A percentile compares a stretch with the other conserved stretches of the same genome.
These are phyloP conservation scores for Sinelater perroti DNA, from an alignment of 2,888 invertebrate species.

Conservation along the genomic window DNA sequence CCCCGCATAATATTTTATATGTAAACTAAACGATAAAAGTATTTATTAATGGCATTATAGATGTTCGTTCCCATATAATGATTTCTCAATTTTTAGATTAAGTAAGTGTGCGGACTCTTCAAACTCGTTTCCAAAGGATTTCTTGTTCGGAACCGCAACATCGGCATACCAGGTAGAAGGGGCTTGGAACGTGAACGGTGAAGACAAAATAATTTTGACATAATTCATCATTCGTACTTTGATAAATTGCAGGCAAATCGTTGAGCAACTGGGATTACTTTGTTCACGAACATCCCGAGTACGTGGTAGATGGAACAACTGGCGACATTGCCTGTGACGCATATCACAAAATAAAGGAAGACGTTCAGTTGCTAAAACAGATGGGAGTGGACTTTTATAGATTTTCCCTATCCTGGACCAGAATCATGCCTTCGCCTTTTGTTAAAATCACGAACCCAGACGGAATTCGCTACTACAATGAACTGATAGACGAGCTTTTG, in stretches of 20 bases:
- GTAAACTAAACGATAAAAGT: too few species aligned
- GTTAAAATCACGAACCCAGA: constrained; percentile 71
- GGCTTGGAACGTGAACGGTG: constrained; percentile 61
- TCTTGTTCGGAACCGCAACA: constrained; percentile 67
- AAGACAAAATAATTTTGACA: background rate
- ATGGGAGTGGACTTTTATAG: constrained; percentile 68
- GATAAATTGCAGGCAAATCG: constrained; percentile 53
- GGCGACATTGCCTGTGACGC: constrained; percentile 74
- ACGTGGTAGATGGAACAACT: constrained; percentile 62
- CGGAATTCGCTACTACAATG: constrained; percentile 78
- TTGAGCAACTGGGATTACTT: constrained; percentile 64
- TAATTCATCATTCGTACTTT: background rate
- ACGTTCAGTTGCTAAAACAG: constrained; percentile 66
- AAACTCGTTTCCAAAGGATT: constrained; percentile 62
- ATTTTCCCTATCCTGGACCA: constrained; percentile 71
- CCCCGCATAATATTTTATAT: too few species aligned
- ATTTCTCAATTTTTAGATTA: too few species aligned
- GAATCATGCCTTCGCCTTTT: constrained; percentile 71
- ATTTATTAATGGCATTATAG: too few species aligned
- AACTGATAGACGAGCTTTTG: constrained; percentile 74
- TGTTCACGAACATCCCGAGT: constrained; percentile 61
- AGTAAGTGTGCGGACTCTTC: too few species aligned
- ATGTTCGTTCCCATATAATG: too few species aligned
- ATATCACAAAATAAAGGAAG: constrained; percentile 70
- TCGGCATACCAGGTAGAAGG: constrained; percentile 68